Conservation (phyloP, 2,113 vertebrate genomes). For the Stegostoma tigrinum region DNA sequence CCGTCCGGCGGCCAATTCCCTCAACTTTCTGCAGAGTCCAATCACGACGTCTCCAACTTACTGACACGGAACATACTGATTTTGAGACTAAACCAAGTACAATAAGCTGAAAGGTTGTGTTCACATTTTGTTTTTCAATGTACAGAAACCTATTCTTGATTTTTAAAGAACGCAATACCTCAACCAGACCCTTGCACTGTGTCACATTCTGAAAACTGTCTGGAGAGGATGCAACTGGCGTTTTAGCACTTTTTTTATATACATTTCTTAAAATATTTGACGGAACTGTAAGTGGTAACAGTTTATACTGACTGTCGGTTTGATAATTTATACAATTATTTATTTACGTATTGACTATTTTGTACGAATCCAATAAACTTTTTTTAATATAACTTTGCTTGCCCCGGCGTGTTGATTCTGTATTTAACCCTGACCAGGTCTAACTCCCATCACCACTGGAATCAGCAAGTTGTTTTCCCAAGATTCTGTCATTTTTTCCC, state of each 20-base stretch:
- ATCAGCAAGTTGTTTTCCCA: not conserved
- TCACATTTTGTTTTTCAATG: not conserved
- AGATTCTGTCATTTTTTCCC: too few species aligned
- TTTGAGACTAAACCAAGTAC: not conserved
- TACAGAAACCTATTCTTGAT: not conserved
- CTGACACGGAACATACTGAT: constrained; percentile 51
- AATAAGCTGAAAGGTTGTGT: constrained; percentile 11
- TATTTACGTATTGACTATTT: constrained; percentile 25
- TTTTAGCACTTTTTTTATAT: constrained; percentile 23
- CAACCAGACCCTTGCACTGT: constrained; percentile 24
- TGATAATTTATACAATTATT: constrained; percentile 37
- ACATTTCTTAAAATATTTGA: not conserved
- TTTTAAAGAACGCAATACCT: constrained; percentile 4
- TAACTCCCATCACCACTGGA: not conserved
- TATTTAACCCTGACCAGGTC: not conserved
- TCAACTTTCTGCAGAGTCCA: constrained; percentile 87
- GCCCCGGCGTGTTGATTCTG: not conserved
- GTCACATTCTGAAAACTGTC: constrained; percentile 23
- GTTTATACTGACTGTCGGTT: constrained; percentile 7
- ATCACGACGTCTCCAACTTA: constrained; percentile 95
- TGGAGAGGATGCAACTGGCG: not conserved
- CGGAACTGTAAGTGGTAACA: not conserved
- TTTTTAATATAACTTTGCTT: not conserved
- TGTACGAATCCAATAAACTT: constrained; percentile 9
- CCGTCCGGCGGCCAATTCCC: constrained; percentile 65